A percentile compares a stretch with the other conserved stretches of the same genome.
These are phyloP conservation scores for Eristalinus aeneus DNA, from an alignment of 2,888 invertebrate genomes.

Conservation along the genomic window DNA sequence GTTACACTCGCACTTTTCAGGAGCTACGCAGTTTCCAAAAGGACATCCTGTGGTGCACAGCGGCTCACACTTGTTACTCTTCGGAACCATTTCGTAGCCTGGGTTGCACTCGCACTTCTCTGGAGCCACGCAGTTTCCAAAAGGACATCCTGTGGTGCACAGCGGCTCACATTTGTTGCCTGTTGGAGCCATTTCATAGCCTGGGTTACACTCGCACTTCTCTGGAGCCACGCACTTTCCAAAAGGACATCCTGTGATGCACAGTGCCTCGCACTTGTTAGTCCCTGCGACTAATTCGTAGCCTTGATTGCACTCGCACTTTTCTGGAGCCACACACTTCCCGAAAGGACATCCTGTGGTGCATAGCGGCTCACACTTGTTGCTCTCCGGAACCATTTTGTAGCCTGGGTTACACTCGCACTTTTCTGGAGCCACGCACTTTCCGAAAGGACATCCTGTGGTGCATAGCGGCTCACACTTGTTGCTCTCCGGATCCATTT, in stretches of 20 bases:
- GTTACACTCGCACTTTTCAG: not conserved
- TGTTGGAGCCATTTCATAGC: not conserved
- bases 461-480: constrained; percentile 83
- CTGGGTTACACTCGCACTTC: constrained; percentile 81
- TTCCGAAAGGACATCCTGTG: constrained; percentile 83
- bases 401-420: constrained; percentile 81
- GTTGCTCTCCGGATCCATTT: constrained; percentile 78
- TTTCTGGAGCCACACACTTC: constrained; percentile 84
- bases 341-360: constrained; percentile 82
- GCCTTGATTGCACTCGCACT: constrained; percentile 81
- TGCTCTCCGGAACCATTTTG: constrained; percentile 78
- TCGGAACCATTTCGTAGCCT: not conserved
- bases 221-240: constrained; percentile 84
- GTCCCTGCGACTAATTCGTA: constrained; percentile 79
- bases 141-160: not conserved
- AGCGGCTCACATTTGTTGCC: not conserved
- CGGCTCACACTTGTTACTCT: not conserved
- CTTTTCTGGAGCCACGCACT: constrained; percentile 83
- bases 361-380: constrained; percentile 83
- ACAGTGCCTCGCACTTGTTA: constrained; percentile 82
- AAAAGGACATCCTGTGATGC: constrained; percentile 83
- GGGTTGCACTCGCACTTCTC: not conserved
- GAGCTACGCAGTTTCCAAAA: not conserved
- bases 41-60: not conserved
- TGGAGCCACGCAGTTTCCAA: not conserved